Conservation (phyloP, 2,797 vertebrate species). For the Cetoscarus ocellatus region DNA sequence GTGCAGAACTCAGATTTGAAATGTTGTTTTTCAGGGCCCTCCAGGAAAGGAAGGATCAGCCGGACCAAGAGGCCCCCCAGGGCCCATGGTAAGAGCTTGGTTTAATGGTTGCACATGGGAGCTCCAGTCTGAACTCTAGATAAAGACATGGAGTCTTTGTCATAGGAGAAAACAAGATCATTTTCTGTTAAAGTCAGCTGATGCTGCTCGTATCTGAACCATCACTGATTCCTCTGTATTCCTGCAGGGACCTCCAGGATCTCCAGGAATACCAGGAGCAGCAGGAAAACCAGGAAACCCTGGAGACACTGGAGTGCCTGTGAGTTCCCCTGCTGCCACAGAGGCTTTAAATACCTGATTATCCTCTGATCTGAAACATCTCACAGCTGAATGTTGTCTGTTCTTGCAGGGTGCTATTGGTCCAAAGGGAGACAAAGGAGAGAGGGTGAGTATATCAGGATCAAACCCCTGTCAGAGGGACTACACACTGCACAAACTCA, state of each 20-base stretch:
- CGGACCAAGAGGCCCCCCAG: slow-evolving; percentile 92
- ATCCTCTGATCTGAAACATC: too few relatives aligned
- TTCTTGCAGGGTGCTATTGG: slow-evolving; percentile 89
- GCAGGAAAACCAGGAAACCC: slow-evolving; percentile 91
- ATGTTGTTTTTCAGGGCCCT: slow-evolving; percentile 88
- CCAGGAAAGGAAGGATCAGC: slow-evolving; percentile 92
- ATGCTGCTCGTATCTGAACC: background rate
- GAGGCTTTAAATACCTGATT: too few relatives aligned
- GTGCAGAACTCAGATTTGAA: slow-evolving; percentile 1
- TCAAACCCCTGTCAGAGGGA: too few relatives aligned
- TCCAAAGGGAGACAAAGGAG: slow-evolving; percentile 95
- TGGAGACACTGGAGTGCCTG: slow-evolving; percentile 89
- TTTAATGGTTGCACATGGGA: background rate
- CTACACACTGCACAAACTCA: too few relatives aligned
- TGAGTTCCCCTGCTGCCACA: slow-evolving; percentile 74
- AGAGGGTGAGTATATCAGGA: slow-evolving; percentile 88
- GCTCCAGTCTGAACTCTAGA: too few relatives aligned
- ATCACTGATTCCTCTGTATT: background rate
- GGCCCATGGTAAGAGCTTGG: slow-evolving; percentile 86
- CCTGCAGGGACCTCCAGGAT: slow-evolving; percentile 91
- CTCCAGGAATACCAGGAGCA: slow-evolving; percentile 89
- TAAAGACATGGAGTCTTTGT: too few relatives aligned
- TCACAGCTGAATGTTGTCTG: slow-evolving; percentile 16
- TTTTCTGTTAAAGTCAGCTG: too few relatives aligned
- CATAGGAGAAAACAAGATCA: too few relatives aligned